These are phyloP conservation scores for Pelosia muscerda DNA, from an alignment of 2,888 invertebrate species.

Conservation along the genomic window DNA sequence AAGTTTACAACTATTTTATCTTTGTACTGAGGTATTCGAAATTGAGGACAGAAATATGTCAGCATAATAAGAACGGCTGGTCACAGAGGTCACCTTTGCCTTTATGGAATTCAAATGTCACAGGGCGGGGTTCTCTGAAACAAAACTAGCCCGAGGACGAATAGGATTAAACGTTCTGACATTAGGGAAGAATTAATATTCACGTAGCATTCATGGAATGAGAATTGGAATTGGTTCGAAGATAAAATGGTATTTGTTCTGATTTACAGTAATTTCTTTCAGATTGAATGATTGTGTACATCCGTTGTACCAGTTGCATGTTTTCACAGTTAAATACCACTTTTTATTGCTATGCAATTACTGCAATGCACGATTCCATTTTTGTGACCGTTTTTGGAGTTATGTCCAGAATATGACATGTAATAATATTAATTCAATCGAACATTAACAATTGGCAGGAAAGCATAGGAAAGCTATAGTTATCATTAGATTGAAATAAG, in stretches of 20 bases:
- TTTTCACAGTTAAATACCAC: background rate
- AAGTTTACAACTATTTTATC: background rate
- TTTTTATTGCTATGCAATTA: background rate
- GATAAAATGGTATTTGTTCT: background rate
- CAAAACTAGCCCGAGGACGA: too few species aligned
- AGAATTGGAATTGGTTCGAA: background rate
- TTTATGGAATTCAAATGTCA: too few species aligned
- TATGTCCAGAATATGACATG: background rate
- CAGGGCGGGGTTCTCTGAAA: too few species aligned
- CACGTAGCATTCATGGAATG: background rate
- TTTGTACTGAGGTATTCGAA: too few species aligned
- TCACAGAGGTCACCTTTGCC: too few species aligned
- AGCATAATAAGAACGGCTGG: too few species aligned
- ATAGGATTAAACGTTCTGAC: background rate
- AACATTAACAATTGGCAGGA: background rate
- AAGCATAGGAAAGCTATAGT: background rate
- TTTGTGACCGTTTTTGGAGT: background rate
- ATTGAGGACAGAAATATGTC: too few species aligned
- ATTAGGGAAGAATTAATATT: background rate
- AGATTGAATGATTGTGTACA: constrained; percentile 4
- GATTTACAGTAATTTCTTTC: background rate
- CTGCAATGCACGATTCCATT: background rate
- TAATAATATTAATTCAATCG: too few species aligned
- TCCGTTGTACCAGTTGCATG: background rate
- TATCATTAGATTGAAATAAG: too few species aligned